A percentile compares a stretch with the other conserved stretches of the same genome.
Conservation (phyloP, 1,140 invertebrate species). For the Drosophila orena region DNA sequence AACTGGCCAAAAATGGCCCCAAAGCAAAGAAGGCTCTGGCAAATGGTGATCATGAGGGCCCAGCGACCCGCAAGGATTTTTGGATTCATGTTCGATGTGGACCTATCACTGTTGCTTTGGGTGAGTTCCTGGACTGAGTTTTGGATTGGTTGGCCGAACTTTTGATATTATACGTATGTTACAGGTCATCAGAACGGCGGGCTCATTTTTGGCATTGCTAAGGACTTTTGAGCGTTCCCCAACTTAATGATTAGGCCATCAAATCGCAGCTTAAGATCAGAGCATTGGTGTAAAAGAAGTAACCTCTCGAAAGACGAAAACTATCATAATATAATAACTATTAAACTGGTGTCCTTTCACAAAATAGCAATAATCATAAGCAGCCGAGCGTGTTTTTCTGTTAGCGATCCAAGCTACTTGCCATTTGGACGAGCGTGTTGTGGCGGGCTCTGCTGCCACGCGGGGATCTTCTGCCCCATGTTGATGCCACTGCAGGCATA, state of each 20-base stretch:
- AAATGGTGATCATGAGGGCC: slow-evolving; percentile 49
- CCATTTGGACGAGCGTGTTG: slow-evolving; percentile 4
- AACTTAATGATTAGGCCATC: not conserved
- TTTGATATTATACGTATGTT: not conserved
- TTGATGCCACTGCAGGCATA: slow-evolving; percentile 17
- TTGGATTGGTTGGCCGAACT: not conserved
- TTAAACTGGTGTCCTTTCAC: too few relatives aligned
- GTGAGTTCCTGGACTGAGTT: slow-evolving; percentile 9
- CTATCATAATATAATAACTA: too few relatives aligned
- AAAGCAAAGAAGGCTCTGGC: slow-evolving; percentile 17
- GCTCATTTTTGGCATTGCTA: slow-evolving; percentile 52
- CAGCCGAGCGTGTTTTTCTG: too few relatives aligned
- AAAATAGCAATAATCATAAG: too few relatives aligned
- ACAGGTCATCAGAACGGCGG: slow-evolving; percentile 45
- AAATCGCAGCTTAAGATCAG: not conserved
- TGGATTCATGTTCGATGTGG: slow-evolving; percentile 51
- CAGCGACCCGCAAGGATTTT: slow-evolving; percentile 35
- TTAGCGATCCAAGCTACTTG: not conserved
- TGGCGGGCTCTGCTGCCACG: not conserved
- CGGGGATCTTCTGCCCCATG: not conserved
- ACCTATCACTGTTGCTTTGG: slow-evolving; percentile 55
- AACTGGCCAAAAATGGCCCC: slow-evolving; percentile 37
- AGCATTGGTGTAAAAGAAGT: too few relatives aligned
- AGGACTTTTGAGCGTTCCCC: slow-evolving; percentile 30
- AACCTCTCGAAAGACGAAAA: too few relatives aligned